phyloP scores from a whole-genome alignment of 2,888 invertebrate species.

The Nezara viridula region DNA sequence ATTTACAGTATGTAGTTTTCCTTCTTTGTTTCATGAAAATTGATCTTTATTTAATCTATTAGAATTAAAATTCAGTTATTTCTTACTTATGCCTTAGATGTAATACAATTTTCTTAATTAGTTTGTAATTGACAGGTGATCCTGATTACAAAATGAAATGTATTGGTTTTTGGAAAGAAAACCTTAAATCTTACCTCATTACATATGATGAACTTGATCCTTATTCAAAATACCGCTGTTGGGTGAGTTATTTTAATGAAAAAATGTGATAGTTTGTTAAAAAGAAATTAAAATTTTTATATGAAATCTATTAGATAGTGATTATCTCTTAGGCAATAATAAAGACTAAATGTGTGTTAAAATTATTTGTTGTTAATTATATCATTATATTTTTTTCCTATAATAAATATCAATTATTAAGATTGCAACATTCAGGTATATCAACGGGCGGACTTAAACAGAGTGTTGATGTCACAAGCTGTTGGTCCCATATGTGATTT shows the following conservation, averaged over 20 bases:
- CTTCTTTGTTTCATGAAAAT: background rate
- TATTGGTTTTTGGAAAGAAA: constrained; percentile 98
- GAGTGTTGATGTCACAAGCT: constrained; percentile 85
- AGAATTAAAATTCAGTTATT: background rate
- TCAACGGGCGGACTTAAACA: constrained; percentile 92
- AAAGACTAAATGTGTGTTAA: too few species aligned
- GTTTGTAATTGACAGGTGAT: constrained; percentile 75
- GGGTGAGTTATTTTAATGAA: constrained; percentile 75
- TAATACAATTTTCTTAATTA: background rate
- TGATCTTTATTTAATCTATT: background rate
- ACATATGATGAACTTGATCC: constrained; percentile 97
- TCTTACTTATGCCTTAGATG: background rate
- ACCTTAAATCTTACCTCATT: constrained; percentile 94
- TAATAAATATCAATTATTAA: background rate
- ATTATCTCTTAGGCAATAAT: too few species aligned
- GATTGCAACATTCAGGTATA: constrained; percentile 72
- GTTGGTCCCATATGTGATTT: constrained; percentile 93
- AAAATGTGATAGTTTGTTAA: background rate
- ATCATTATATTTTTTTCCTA: too few species aligned
- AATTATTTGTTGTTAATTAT: too few species aligned
- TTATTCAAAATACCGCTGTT: constrained; percentile 94
- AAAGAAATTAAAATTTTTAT: background rate
- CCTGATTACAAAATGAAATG: constrained; percentile 98
- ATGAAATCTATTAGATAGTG: too few species aligned
- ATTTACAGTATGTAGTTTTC: constrained; percentile 83